Base-by-base conservation (phyloP, 2,797 vertebrate genomes). In the Aulostomus chinensis region DNA sequence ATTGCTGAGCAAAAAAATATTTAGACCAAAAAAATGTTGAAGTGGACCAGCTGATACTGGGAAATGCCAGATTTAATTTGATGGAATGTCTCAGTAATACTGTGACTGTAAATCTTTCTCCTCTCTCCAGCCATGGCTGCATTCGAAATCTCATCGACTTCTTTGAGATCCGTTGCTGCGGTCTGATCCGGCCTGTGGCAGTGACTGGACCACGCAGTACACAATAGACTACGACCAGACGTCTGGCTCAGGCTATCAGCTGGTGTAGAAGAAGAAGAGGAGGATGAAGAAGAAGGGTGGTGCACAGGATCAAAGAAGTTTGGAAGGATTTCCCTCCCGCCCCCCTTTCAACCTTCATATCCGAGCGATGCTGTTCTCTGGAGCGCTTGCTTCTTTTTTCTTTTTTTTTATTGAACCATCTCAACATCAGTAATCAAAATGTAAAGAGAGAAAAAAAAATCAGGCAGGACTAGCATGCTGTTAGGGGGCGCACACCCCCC, bases 191-290 rank as follows among this genome's bases (percentile, higher is more conserved):
- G 73, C 97, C 96, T 41, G 91, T 95, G 75, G 69, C 91, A 5
- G 93, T 98, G 97, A 99, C 93, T 99, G 97, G 97, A 98, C 97
- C 78, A 90, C 93, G 54, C 97, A 99, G 91, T 97, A 95, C 81
- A 95, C 96, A 82, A 97, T 99, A 93, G 97, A 99, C 60, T 99
- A 98, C 40, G 96, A 98, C 89, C 97, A 99, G 82, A 94, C 93
- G 37, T 93, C 96, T 63, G 97, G 97, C 74, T 96, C 95, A 50
- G 97, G 97, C 83, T 99, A 99, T 89, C 97, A 98, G 88, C 93
- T 98, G 14, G 96, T 99, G 92, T 99, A 95, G 90, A 81, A 76
- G 73, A 63, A 14, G 32, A 76, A 5, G 47, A 16, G 7, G 32
- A 41, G 2, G 41, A 64, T 7, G 18, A 41, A 6, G 26, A 13